Conservation (phyloP, 2,797 vertebrate genomes). For the Sebastes jordani region DNA sequence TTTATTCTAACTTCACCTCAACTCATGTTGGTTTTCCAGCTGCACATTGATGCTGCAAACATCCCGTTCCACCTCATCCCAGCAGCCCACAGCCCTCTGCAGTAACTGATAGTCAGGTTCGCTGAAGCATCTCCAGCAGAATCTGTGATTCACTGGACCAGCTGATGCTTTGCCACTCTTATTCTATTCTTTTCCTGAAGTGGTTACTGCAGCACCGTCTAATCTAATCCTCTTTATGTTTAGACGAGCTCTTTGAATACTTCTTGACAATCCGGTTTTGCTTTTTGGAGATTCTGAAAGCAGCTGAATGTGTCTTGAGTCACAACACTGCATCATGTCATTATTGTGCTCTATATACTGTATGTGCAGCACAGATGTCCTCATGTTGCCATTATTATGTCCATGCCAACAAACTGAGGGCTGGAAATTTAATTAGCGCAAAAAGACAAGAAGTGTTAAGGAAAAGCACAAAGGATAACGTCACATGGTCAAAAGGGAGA, state of each 20-base stretch:
- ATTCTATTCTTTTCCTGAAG: conserved; percentile 15
- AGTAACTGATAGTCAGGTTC: conserved; percentile 19
- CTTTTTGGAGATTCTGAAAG: background rate
- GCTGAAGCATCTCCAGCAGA: conserved; percentile 32
- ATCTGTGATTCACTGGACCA: conserved; percentile 40
- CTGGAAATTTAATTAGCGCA: conserved; percentile 1
- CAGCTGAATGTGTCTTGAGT: background rate
- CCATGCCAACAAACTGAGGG: background rate
- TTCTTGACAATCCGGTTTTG: background rate
- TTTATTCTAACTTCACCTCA: background rate
- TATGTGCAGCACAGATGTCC: background rate
- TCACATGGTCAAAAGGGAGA: conserved; percentile 2
- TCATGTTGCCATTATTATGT: background rate
- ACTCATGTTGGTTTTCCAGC: conserved; percentile 4
- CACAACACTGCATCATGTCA: background rate
- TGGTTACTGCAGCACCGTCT: background rate
- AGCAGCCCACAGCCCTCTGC: conserved; percentile 2
- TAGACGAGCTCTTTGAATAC: background rate
- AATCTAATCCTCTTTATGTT: background rate
- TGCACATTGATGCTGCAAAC: conserved; percentile 17
- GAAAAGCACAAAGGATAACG: background rate
- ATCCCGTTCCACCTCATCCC: conserved; percentile 13
- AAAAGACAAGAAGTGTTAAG: background rate
- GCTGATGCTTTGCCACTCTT: conserved; percentile 39
- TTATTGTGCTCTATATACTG: background rate